Evolutionary conservation across 2,888 invertebrate species (phyloP), one percentile per base, ranked within the genome.

Genomic region (Tetramorium bicarinatum): DNA sequence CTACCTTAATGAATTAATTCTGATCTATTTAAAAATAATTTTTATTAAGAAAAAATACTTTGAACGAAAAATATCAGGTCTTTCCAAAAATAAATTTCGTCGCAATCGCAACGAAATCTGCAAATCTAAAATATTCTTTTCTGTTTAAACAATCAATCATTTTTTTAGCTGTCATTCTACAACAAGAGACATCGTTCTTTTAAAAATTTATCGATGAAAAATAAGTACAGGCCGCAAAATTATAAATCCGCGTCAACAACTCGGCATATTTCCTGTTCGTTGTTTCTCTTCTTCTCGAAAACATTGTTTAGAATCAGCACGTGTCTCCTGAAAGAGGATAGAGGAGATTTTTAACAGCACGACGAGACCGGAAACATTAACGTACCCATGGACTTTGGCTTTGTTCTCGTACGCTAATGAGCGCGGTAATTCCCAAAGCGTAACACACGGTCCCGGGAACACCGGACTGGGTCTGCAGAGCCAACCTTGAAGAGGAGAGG

Each of bases 401-500:
- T 86, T 90, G 88, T 88, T 90, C 85, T 88, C 72, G 49, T 47
- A 34, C 59, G 84, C 81, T 85, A 89, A 89, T 74, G 88, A 89
- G 67, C 85, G 59, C 54, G 82, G 77, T 72, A 83, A 67, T 77
- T 77, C 67, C 85, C 71, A 85, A 85, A 90, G 87, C 88, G 89
- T 90, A 90, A 90, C 87, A 89, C 85, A 56, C 83, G 69, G 61
- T n/a, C 44, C 64, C 64, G 52, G 49, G 61, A 67, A 67, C 81
- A 82, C 69, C 71, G 75, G 80, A 69, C 52, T 59, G 54, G 18
- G n/a, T 47, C 59, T 38, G 79, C 34, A n/a, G 72, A n/a, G 13
- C 13, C 74, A 82, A 81, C 88, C 89, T 89, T 89, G 86, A 76
- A 61, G 49, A 79, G 77, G 25, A 38, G 76, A 71, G 38, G 44